These are phyloP conservation scores for Lithosia quadra DNA, from an alignment of 2,888 invertebrate genomes.

Conservation along the genomic window DNA sequence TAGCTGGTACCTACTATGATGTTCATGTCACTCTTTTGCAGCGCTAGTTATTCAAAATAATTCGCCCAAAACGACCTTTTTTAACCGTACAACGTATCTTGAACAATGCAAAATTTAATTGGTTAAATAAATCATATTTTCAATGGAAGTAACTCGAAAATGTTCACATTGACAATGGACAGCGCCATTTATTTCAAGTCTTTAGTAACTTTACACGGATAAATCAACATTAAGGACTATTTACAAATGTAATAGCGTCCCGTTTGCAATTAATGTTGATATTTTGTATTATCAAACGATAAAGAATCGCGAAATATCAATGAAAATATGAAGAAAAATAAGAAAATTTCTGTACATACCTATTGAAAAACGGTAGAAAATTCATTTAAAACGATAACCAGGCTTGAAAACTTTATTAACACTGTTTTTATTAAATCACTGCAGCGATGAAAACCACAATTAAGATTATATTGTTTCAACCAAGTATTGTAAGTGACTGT, in stretches of 20 bases:
- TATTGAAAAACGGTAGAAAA: slow-evolving; percentile 51
- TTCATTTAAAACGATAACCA: slow-evolving; percentile 56
- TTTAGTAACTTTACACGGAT: slow-evolving; percentile 41
- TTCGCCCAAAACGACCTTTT: not conserved
- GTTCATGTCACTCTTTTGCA: not conserved
- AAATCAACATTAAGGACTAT: slow-evolving; percentile 43
- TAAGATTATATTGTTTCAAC: slow-evolving; percentile 52
- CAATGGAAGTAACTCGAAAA: slow-evolving; percentile 45
- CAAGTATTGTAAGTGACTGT: slow-evolving; percentile 60
- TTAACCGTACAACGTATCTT: not conserved
- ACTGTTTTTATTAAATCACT: slow-evolving; percentile 23
- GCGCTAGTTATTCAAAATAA: not conserved
- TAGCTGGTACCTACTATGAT: not conserved
- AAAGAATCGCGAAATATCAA: slow-evolving; percentile 7
- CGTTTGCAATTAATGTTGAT: slow-evolving; percentile 32
- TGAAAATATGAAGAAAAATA: not conserved
- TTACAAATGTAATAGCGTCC: slow-evolving; percentile 27
- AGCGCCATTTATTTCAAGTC: slow-evolving; percentile 45
- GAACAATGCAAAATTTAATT: slow-evolving; percentile 51
- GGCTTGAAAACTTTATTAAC: slow-evolving; percentile 13
- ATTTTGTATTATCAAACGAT: slow-evolving; percentile 39
- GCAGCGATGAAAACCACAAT: slow-evolving; percentile 31
- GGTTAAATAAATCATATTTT: slow-evolving; percentile 50
- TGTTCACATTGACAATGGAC: slow-evolving; percentile 39
- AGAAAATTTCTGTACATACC: slow-evolving; percentile 53